A percentile compares a stretch with the other conserved stretches of the same genome.
These are phyloP conservation scores for Glyptemys insculpta DNA, from an alignment of 2,797 vertebrate species.

Conservation along the genomic window DNA sequence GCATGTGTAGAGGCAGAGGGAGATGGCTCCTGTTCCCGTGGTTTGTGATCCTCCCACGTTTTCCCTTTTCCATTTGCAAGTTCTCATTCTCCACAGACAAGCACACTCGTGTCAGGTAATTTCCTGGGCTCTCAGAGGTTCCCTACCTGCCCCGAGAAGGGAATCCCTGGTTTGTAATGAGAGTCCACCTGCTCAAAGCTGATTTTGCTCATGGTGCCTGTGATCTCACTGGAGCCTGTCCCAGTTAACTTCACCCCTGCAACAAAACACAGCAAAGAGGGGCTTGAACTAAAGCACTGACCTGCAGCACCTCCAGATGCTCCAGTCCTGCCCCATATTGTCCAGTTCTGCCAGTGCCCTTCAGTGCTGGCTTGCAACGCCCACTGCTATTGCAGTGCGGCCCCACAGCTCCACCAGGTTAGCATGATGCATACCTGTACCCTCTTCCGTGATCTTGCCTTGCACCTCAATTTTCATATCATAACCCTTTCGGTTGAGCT, in stretches of 20 bases:
- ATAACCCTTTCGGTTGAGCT: conserved; percentile 73
- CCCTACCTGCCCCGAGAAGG: conserved; percentile 26
- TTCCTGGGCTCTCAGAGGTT: not conserved
- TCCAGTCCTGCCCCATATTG: not conserved
- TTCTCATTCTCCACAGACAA: not conserved
- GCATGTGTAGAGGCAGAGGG: not conserved
- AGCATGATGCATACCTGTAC: conserved; percentile 73
- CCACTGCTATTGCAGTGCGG: too few relatives aligned
- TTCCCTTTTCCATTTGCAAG: not conserved
- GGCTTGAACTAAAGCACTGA: not conserved
- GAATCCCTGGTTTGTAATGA: conserved; percentile 17
- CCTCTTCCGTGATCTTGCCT: conserved; percentile 79
- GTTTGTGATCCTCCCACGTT: not conserved
- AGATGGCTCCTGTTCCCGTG: not conserved
- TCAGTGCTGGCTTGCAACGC: not conserved
- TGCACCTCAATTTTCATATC: conserved; percentile 75
- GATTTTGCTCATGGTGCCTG: not conserved
- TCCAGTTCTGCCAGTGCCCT: accelerated
- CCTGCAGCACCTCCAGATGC: not conserved
- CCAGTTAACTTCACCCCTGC: conserved; percentile 10
- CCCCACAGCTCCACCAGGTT: not conserved
- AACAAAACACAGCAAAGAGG: not conserved
- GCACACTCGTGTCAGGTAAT: not conserved
- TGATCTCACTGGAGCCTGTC: not conserved
- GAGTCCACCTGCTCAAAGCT: conserved; percentile 14